Percentiles rank a stretch among this genome's conserved stretches.
Evolutionary conservation across 2,113 vertebrate species (phyloP).

Genomic region (Equus quagga): DNA sequence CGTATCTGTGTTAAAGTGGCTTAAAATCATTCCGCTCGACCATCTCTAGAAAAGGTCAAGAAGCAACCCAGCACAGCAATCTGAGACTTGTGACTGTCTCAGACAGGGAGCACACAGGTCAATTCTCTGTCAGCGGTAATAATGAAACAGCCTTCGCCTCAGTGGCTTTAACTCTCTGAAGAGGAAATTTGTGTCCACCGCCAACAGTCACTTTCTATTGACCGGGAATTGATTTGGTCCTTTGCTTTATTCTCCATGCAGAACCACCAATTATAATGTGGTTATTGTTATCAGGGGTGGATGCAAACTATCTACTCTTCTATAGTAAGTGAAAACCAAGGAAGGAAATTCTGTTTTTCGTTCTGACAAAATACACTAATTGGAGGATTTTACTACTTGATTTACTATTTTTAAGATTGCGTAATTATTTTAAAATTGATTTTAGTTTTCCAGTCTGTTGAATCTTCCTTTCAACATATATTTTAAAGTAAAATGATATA

Average conservation of each 20-base stretch:
- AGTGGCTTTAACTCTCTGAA: slow-evolving; percentile 42
- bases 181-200: neutral
- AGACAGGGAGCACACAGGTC: neutral
- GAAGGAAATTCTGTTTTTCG: neutral
- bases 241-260: slow-evolving; percentile 2
- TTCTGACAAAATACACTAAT: neutral
- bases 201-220: slow-evolving; percentile 63
- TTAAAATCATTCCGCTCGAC: neutral
- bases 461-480: neutral
- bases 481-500: neutral
- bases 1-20: neutral
- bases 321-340: neutral
- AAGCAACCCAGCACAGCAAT: fast-evolving
- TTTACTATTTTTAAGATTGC: neutral
- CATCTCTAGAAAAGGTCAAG: neutral
- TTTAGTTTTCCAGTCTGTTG: neutral
- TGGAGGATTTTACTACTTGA: neutral
- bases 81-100: neutral
- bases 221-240: slow-evolving; percentile 46
- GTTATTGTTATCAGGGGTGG: neutral
- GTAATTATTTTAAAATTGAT: slow-evolving; percentile 24
- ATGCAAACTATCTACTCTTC: neutral
- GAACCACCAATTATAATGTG: neutral
- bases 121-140: slow-evolving; percentile 39
- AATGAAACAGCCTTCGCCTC: slow-evolving; percentile 61